Evolutionary conservation across 2,113 vertebrate species (phyloP).

Genomic region (Daphoenositta chrysoptera): DNA sequence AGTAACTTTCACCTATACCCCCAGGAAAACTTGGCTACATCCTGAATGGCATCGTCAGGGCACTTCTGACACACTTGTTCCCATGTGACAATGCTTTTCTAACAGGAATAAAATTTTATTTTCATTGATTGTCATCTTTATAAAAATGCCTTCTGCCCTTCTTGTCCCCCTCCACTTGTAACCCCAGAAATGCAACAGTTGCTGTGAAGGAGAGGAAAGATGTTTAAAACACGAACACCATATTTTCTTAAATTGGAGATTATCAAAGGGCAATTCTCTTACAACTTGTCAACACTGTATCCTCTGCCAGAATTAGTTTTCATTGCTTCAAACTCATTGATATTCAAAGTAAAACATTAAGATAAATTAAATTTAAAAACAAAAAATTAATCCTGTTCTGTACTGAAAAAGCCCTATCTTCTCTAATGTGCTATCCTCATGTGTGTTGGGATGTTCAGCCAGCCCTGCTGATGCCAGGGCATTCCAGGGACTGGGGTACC

Average conservation of each 20-base stretch:
- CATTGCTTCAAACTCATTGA: background rate
- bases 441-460: rapidly evolving
- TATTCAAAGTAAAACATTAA: background rate
- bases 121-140: background rate
- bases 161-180: background rate
- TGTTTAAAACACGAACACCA: background rate
- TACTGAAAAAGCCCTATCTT: background rate
- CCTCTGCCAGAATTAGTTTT: background rate
- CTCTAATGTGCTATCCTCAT: background rate
- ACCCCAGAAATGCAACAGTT: background rate
- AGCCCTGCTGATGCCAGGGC: rapidly evolving
- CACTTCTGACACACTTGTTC: background rate
- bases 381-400: background rate
- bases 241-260: background rate
- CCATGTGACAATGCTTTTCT: background rate
- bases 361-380: background rate
- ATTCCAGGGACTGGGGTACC: background rate
- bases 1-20: background rate
- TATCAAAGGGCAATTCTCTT: background rate
- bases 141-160: background rate
- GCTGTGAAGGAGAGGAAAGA: background rate
- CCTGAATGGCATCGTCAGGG: rapidly evolving
- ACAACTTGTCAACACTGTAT: background rate
- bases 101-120: background rate
- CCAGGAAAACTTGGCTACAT: background rate